These are phyloP conservation scores for Dyspetes luteomarginatus DNA, from an alignment of 2,888 invertebrate genomes.

Conservation along the genomic window DNA sequence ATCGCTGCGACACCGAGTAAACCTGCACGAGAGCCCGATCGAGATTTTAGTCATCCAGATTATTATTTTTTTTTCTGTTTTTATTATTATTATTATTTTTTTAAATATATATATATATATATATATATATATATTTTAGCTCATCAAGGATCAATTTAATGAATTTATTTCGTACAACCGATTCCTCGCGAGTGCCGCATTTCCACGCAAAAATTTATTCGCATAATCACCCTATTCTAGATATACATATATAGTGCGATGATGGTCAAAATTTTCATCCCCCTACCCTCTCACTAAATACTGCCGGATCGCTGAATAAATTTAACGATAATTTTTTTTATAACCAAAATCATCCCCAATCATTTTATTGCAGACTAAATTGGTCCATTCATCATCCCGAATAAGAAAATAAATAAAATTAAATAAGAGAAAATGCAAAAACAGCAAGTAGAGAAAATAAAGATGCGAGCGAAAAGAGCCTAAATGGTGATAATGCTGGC, in stretches of 20 bases:
- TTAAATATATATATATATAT: too few species aligned
- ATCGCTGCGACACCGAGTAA: conserved; percentile 85
- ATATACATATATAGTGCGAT: neutral
- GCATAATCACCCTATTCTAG: neutral
- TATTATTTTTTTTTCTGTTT: neutral
- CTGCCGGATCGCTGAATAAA: neutral
- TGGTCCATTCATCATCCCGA: neutral
- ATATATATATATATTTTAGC: too few species aligned
- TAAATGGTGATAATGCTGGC: conserved; percentile 37
- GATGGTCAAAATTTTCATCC: neutral
- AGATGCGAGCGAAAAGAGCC: conserved; percentile 4
- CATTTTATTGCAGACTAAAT: neutral
- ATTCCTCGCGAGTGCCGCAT: conserved; percentile 57
- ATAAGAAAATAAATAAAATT: neutral
- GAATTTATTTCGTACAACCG: conserved; percentile 10
- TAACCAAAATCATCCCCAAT: neutral
- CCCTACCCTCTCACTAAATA: neutral
- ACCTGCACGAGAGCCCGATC: conserved; percentile 77
- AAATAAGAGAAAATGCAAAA: neutral
- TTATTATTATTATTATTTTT: neutral
- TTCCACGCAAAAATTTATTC: conserved; percentile 24
- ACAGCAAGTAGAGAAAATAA: neutral
- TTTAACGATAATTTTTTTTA: neutral
- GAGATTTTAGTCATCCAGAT: conserved; percentile 62
- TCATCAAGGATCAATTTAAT: conserved; percentile 10